Evolutionary conservation across 2,888 invertebrate genomes (phyloP), one percentile per base, ranked within the genome.

Genomic region (Drosophila macrospina): DNA sequence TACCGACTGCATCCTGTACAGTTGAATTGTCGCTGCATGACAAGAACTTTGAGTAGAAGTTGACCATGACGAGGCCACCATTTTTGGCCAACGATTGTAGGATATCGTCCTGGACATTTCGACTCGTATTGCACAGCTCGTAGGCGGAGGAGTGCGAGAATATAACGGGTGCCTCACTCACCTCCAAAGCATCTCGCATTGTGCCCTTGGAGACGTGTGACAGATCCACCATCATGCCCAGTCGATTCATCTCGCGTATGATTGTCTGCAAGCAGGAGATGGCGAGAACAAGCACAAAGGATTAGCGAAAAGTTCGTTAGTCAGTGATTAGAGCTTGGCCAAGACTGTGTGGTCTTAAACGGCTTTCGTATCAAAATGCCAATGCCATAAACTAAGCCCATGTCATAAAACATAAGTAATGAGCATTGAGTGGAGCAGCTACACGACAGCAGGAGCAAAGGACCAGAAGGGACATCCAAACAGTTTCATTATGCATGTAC

Each of bases 121-220:
- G 94, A 60, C 96, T 95, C 36, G 96, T 95, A 89, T 96, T 95
- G 93, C 97, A 97, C 4, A 97, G 93, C 24, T 95, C 95, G 87
- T 95, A 95, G 44, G 96, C 96, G 2, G 96, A 96, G 8, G 97
- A 97, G 91, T 97, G 97, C 44, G 96, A 97, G 93, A 96, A 97
- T 76, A 97, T 95, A 76, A 97, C 96, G 13, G 97, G 97, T 11
- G 97, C 96, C 87, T 95, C 94, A 32, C 96, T 95, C 67, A 95
- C 95, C 26, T 95, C 94, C 41, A 97, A 92, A 16, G 96, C 96
- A 90, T 96, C 96, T 48, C 95, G 93, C 97, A 97, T 97, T 26
- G 97, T 97, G 57, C 95, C 94, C 39, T 94, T 94, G 5, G 96
- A 96, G 55, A 97, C 96, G 92, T 97, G 96, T 6, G 96, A 96